Conservation (phyloP, 2,113 vertebrate genomes). For the Xiphophorus maculatus region DNA sequence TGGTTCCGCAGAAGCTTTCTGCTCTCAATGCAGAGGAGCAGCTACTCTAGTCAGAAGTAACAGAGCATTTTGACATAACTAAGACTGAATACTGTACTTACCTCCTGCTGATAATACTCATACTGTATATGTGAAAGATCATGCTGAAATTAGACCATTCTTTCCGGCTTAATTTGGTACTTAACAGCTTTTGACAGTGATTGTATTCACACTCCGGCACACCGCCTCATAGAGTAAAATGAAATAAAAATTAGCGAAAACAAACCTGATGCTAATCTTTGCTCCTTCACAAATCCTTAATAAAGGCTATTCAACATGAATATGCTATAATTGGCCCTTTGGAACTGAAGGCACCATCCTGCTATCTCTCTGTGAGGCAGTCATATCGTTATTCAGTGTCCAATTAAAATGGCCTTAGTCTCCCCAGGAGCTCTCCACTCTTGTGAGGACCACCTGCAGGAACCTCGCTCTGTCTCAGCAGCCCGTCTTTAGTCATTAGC, state of each 20-base stretch:
- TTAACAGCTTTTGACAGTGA: neutral
- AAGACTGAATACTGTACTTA: neutral
- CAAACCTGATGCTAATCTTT: conserved; percentile 8
- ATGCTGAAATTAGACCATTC: too few relatives aligned
- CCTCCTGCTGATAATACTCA: too few relatives aligned
- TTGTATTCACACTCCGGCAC: neutral
- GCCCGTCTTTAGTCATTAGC: conserved; percentile 62
- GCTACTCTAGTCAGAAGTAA: neutral
- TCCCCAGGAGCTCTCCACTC: conserved; percentile 53
- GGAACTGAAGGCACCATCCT: conserved; percentile 39
- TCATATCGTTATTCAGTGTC: conserved; percentile 69
- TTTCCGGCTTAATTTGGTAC: neutral
- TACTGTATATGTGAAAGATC: too few relatives aligned
- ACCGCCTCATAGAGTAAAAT: neutral
- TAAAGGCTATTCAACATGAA: conserved; percentile 42
- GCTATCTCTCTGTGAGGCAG: conserved; percentile 51
- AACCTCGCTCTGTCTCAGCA: conserved; percentile 41
- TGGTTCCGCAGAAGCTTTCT: neutral
- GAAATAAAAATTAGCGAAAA: conserved; percentile 2
- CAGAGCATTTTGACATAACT: neutral
- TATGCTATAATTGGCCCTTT: conserved; percentile 58
- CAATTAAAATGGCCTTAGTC: conserved; percentile 70
- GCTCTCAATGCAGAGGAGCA: neutral
- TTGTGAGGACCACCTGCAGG: conserved; percentile 65
- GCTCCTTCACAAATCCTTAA: conserved; percentile 31